Percentiles rank a stretch among this genome's conserved stretches.
These are phyloP conservation scores for Sicus ferrugineus DNA, from an alignment of 2,888 invertebrate genomes.

Conservation along the genomic window DNA sequence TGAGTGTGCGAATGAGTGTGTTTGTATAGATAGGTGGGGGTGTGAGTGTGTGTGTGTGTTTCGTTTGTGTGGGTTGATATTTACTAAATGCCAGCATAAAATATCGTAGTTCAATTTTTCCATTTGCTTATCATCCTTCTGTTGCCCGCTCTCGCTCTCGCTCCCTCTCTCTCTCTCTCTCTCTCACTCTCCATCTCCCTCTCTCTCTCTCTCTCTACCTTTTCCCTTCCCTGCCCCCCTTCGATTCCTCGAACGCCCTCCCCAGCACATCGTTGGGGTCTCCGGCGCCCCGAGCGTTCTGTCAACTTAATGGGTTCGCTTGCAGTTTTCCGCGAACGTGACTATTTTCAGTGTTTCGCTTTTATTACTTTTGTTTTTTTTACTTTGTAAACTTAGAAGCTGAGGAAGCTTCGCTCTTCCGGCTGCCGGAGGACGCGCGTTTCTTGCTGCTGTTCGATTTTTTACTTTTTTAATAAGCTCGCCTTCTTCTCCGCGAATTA, in stretches of 20 bases:
- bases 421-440: neutral
- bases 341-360: conserved; percentile 18
- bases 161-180: neutral
- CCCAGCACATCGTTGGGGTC: neutral
- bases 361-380: neutral
- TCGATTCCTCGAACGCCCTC: neutral
- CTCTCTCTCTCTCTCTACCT: neutral
- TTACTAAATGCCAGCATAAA: conserved; percentile 16
- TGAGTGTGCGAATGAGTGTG: neutral
- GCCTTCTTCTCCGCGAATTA: neutral
- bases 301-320: conserved; percentile 2
- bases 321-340: conserved; percentile 22
- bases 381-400: neutral
- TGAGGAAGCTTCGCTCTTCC: neutral
- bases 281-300: neutral
- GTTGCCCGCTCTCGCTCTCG: neutral
- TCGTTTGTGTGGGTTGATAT: neutral
- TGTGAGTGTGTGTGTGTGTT: too few relatives aligned
- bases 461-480: neutral
- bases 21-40: neutral
- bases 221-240: neutral
- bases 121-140: neutral
- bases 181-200: neutral
- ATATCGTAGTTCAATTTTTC: conserved; percentile 9
- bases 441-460: neutral